Evolutionary conservation across 1,140 invertebrate genomes (phyloP).

Genomic region (Batillaria attramentaria): DNA sequence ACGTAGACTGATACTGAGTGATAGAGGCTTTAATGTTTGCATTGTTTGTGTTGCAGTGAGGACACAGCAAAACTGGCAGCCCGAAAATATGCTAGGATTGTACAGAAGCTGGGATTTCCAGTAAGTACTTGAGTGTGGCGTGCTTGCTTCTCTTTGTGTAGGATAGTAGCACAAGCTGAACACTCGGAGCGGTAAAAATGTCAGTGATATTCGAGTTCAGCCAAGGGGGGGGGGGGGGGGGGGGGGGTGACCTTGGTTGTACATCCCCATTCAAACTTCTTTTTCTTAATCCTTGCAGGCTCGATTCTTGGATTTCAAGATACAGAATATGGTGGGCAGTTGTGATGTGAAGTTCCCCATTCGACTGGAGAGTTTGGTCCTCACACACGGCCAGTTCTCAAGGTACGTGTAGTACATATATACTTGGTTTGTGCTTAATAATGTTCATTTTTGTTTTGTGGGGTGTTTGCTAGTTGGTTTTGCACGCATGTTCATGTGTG

Average conservation of each 20-base stretch:
- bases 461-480: too few species aligned
- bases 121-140: too few species aligned
- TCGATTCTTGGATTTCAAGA: conserved; percentile 99
- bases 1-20: background rate
- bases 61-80: conserved; percentile 97
- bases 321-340: conserved; percentile 99
- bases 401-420: conserved; percentile 78
- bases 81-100: conserved; percentile 98
- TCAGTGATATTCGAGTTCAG: too few species aligned
- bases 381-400: conserved; percentile 98
- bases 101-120: conserved; percentile 97
- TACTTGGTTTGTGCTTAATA: too few species aligned
- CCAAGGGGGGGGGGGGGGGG: too few species aligned
- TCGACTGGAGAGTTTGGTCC: conserved; percentile 94
- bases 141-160: too few species aligned
- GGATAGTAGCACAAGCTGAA: too few species aligned
- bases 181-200: too few species aligned
- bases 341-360: conserved; percentile 99
- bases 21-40: conserved; percentile 32
- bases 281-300: conserved; percentile 79
- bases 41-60: conserved; percentile 81
- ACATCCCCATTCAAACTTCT: too few species aligned
- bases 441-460: too few species aligned
- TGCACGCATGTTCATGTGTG: too few species aligned
- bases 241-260: too few species aligned